Conservation (phyloP, 2,113 vertebrate genomes). For the Cisticola juncidis region DNA sequence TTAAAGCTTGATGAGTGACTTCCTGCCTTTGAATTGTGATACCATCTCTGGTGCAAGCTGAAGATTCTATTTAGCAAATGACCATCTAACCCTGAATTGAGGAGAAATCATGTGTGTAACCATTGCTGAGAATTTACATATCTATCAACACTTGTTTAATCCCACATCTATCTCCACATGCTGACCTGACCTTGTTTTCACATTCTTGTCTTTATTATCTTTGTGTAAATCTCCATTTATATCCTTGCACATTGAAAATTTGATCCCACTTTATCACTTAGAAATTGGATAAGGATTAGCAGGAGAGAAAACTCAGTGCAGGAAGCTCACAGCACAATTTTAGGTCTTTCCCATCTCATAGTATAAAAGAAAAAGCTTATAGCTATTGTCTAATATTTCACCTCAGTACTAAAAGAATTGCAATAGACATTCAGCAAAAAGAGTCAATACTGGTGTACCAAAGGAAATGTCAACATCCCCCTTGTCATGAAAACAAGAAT, state of each 20-base stretch:
- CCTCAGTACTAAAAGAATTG: neutral
- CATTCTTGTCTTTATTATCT: neutral
- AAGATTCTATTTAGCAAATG: neutral
- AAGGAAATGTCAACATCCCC: neutral
- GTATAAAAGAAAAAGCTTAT: neutral
- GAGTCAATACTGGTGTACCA: neutral
- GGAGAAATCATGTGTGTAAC: neutral
- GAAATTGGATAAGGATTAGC: neutral
- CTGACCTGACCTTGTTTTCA: neutral
- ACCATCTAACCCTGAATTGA: neutral
- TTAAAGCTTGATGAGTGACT: rapidly evolving
- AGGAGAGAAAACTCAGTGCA: neutral
- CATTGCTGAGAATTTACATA: neutral
- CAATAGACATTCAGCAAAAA: neutral
- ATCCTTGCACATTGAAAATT: neutral
- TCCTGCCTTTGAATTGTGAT: neutral
- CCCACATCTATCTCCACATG: neutral
- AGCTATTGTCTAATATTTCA: neutral
- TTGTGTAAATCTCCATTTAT: neutral
- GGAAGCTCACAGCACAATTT: neutral
- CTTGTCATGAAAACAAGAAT: neutral
- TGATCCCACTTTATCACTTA: neutral
- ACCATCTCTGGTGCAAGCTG: neutral
- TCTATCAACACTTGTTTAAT: neutral
- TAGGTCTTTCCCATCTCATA: neutral